These are phyloP conservation scores for Phylloscopus trochilus DNA, from an alignment of 2,113 vertebrate species.

Conservation along the genomic window DNA sequence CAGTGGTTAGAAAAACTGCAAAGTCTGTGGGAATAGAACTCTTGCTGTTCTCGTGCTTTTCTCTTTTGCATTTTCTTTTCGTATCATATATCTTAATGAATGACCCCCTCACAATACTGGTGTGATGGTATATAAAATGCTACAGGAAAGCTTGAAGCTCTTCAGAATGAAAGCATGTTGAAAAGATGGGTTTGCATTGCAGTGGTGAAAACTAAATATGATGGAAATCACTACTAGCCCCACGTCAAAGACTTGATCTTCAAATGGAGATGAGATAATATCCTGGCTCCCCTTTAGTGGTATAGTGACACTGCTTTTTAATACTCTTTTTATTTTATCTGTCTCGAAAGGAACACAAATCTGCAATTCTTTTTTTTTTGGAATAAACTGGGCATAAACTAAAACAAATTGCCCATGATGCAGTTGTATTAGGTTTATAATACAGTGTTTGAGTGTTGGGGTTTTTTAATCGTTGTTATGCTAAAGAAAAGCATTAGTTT, in stretches of 20 bases:
- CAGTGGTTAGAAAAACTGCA: background rate
- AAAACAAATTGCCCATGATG: background rate
- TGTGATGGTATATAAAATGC: background rate
- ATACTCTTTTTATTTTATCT: background rate
- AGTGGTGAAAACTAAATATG: background rate
- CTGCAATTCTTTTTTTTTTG: background rate
- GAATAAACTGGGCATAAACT: background rate
- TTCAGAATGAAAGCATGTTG: background rate
- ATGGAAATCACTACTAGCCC: background rate
- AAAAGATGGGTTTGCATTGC: background rate
- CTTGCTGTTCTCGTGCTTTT: background rate
- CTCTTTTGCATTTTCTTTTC: background rate
- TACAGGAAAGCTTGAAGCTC: background rate
- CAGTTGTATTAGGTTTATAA: background rate
- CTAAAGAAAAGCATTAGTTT: background rate
- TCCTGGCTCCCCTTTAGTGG: background rate
- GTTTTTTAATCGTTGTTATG: background rate
- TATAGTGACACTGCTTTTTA: background rate
- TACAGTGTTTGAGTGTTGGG: background rate
- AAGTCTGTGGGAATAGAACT: background rate
- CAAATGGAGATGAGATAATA: background rate
- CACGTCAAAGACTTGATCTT: background rate
- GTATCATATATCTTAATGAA: background rate
- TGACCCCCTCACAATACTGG: accelerated
- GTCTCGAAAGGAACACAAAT: background rate